Conservation (phyloP, 1,140 invertebrate species). For the Nasonia vitripennis region DNA sequence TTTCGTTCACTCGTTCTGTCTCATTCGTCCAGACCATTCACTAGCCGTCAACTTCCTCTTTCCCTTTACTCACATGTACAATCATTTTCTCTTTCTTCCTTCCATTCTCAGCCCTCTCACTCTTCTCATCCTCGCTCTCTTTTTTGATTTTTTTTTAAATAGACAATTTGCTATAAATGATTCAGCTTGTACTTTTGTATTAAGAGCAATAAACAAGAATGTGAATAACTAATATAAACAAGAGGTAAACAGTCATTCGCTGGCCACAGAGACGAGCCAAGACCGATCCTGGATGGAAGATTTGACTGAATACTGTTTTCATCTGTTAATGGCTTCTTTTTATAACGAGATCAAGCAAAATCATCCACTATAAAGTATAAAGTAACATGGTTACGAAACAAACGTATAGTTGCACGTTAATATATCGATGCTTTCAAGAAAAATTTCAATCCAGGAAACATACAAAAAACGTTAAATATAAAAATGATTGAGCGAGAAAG, state of each 20-base stretch:
- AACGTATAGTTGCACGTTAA: not conserved
- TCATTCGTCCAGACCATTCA: not conserved
- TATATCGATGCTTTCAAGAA: conserved; percentile 25
- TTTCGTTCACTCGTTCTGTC: not conserved
- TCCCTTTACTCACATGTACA: not conserved
- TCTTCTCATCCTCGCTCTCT: conserved; percentile 20
- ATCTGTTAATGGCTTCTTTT: conserved; percentile 6
- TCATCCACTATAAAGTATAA: not conserved
- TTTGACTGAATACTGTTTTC: conserved; percentile 15
- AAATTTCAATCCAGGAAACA: conserved; percentile 8
- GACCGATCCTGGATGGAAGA: conserved; percentile 5
- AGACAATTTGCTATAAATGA: not conserved
- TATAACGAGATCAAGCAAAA: not conserved
- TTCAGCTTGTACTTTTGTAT: not conserved
- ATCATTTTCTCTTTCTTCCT: not conserved
- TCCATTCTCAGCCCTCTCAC: conserved; percentile 3
- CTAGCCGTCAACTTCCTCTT: not conserved
- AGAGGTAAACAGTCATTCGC: conserved; percentile 31
- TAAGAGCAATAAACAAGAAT: not conserved
- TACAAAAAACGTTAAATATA: conserved; percentile 22
- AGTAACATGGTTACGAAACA: not conserved
- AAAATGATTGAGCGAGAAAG: conserved; percentile 20
- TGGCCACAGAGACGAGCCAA: conserved; percentile 30
- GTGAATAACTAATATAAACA: conserved; percentile 24
- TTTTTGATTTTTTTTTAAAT: not conserved